A percentile compares a stretch with the other conserved stretches of the same genome.
Conservation (phyloP, 2,888 invertebrate genomes). For the Aelia acuminata region DNA sequence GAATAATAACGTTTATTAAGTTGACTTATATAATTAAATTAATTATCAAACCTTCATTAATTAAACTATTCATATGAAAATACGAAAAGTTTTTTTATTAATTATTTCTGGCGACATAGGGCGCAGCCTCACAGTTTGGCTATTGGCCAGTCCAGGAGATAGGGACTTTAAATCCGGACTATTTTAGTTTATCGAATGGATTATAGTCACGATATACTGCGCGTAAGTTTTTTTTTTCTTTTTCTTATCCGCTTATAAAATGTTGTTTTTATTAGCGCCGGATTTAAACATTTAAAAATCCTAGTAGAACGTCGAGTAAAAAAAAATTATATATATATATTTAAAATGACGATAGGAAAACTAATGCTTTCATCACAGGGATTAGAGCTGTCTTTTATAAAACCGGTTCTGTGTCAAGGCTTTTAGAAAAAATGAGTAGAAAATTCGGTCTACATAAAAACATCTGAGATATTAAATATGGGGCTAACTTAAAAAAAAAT, state of each 20-base stretch:
- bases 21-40: too few relatives aligned
- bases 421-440: background rate
- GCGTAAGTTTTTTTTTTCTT: constrained; percentile 36
- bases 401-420: background rate
- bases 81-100: background rate
- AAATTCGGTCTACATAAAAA: too few relatives aligned
- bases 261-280: constrained; percentile 1
- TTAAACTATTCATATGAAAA: background rate
- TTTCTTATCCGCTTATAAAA: constrained; percentile 23
- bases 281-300: constrained; percentile 23
- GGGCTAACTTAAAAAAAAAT: too few relatives aligned
- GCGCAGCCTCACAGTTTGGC: constrained; percentile 4
- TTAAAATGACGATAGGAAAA: background rate
- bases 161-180: constrained; percentile 46
- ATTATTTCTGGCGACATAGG: constrained; percentile 19
- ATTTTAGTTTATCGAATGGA: constrained; percentile 47
- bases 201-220: constrained; percentile 33
- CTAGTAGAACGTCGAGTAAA: background rate
- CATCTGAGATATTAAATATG: too few relatives aligned
- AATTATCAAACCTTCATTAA: too few relatives aligned
- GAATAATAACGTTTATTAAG: too few relatives aligned
- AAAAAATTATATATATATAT: too few relatives aligned
- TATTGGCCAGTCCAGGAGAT: constrained; percentile 28
- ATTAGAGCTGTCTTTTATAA: background rate
- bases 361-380: background rate